Evolutionary conservation across 1,140 invertebrate species (phyloP).

Genomic region (Drosophila nebulosa): DNA sequence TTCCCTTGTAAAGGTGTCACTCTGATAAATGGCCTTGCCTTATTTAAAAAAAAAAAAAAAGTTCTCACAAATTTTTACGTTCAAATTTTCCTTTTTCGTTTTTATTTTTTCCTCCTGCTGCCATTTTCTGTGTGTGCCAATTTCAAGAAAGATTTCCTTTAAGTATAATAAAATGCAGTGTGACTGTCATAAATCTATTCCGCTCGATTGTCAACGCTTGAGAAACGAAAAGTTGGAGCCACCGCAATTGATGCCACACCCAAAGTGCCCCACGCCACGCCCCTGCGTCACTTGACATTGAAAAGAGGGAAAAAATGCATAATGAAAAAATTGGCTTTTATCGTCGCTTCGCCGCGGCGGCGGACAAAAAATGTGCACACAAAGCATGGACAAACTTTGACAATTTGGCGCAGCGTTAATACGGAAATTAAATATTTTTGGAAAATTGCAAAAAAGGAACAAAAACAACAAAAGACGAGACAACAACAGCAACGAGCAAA

Average conservation of each 20-base stretch:
- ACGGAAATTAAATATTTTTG: slow-evolving; percentile 75
- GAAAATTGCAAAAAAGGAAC: slow-evolving; percentile 29
- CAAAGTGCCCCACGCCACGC: background rate
- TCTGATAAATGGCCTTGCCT: slow-evolving; percentile 75
- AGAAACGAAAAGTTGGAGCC: slow-evolving; percentile 4
- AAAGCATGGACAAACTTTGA: slow-evolving; percentile 8
- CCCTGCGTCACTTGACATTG: slow-evolving; percentile 71
- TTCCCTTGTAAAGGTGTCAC: slow-evolving; percentile 69
- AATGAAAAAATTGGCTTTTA: slow-evolving; percentile 38
- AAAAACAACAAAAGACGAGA: slow-evolving; percentile 11
- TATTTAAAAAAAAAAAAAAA: slow-evolving; percentile 57
- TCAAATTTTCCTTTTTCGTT: slow-evolving; percentile 13
- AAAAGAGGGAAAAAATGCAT: slow-evolving; percentile 75
- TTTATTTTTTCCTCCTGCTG: no score
- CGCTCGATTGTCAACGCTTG: slow-evolving; percentile 62
- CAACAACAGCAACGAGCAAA: background rate
- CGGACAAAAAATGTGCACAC: slow-evolving; percentile 4
- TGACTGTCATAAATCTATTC: slow-evolving; percentile 77
- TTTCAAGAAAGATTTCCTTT: slow-evolving; percentile 74
- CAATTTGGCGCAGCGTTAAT: slow-evolving; percentile 67
- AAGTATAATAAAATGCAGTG: slow-evolving; percentile 78
- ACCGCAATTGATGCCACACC: slow-evolving; percentile 43
- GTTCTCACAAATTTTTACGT: slow-evolving; percentile 24
- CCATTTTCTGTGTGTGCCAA: slow-evolving; percentile 69
- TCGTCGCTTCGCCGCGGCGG: no score